Evolutionary conservation across 2,888 invertebrate species (phyloP), one percentile per base, ranked within the genome.

Genomic region (Chrysolina oricalcia): DNA sequence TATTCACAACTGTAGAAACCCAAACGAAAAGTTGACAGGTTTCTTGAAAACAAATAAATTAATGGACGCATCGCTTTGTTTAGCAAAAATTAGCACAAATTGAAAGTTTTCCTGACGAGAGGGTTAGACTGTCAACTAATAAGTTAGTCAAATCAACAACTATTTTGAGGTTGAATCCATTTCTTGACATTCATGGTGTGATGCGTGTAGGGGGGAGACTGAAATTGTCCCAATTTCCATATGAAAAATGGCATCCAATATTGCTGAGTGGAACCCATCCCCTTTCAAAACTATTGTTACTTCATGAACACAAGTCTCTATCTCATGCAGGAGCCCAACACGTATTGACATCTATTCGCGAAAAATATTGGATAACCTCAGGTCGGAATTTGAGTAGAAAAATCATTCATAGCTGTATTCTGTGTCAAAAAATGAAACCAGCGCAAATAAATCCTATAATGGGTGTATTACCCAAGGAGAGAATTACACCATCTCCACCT

Each of bases 391-490:
- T 59, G 23, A 23, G 21, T 9, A 59, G 5, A 59, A 11, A 59
- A n/a, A 59, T 23, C 19, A 19, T 59, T 21, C 59, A 59, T 19
- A 48, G 27, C 15, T 72, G 72, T 40, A 27, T 70, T 23, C 50
- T 17, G 5, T 72, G 56, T 19, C 56, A n/a, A 21, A 17, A 23
- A 11, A 35, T 21, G 9, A 71, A 71, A 2, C 65, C 50, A 8
- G 1, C 27, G 27, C 8, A 11, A 19, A 17, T 15, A 10, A 17
- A 19, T 27, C 72, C 64, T 0, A 64, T 72, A 1, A 72, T 66
- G 72, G 72, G 67, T n/a, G 48, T 70, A 10, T 67, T 78, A 5
- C 76, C 76, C 13, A 5, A 59, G 15, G 63, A 50, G 35, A 67
- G 75, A 8, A 43, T 79, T 11, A n/a, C 63, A n/a, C 70, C 46